Conservation (phyloP, 2,888 invertebrate genomes). For the Rambutsinella grinnellia region DNA sequence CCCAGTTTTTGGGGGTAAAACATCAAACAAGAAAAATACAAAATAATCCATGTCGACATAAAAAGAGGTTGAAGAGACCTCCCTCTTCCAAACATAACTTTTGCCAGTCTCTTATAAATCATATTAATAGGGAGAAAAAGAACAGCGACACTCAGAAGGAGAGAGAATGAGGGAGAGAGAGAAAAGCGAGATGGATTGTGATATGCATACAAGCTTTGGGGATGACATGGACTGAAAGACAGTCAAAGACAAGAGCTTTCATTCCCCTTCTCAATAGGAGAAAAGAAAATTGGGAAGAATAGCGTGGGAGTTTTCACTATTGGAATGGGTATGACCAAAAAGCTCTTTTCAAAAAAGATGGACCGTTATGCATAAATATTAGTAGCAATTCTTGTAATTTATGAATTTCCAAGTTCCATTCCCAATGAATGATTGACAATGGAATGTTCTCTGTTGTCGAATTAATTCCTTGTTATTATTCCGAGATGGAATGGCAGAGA, state of each 20-base stretch:
- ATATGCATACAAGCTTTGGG: background rate
- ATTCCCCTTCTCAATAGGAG: slow-evolving; percentile 8
- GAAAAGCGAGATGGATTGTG: background rate
- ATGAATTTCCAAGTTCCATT: slow-evolving; percentile 3
- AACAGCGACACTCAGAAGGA: background rate
- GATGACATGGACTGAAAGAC: slow-evolving; percentile 45
- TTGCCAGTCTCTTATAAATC: too few species aligned
- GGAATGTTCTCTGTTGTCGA: slow-evolving; percentile 65
- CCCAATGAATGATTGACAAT: slow-evolving; percentile 67
- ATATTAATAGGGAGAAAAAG: background rate
- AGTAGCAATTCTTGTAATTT: too few species aligned
- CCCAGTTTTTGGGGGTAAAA: too few species aligned
- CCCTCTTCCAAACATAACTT: too few species aligned
- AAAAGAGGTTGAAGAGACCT: background rate
- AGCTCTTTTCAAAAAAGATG: too few species aligned
- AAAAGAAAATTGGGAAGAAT: background rate
- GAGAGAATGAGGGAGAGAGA: background rate
- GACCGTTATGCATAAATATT: too few species aligned
- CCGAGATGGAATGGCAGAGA: background rate
- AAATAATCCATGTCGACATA: background rate
- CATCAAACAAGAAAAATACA: background rate
- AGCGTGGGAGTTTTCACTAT: slow-evolving; percentile 23
- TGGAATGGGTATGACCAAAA: too few species aligned
- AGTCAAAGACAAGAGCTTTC: slow-evolving; percentile 10
- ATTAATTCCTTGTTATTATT: slow-evolving; percentile 62